These are phyloP conservation scores for Pomatorhinus ruficollis DNA, from an alignment of 2,113 vertebrate species.

Conservation along the genomic window DNA sequence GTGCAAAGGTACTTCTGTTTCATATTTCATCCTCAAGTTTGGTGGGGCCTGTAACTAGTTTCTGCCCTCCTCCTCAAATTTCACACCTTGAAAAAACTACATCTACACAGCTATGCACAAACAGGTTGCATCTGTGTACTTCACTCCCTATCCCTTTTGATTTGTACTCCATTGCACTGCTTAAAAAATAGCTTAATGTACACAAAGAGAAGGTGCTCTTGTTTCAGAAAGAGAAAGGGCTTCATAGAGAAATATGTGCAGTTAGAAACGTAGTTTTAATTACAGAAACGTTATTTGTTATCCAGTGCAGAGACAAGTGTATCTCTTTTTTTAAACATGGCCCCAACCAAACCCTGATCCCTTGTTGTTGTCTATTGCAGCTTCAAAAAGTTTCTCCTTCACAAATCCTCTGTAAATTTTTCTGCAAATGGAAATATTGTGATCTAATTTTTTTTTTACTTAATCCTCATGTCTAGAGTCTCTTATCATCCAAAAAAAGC, in stretches of 20 bases:
- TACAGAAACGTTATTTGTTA: neutral
- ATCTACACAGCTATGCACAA: neutral
- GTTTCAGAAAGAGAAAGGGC: neutral
- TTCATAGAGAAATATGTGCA: neutral
- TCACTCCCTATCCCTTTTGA: neutral
- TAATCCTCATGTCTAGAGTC: neutral
- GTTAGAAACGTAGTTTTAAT: neutral
- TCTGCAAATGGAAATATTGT: neutral
- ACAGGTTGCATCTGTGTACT: neutral
- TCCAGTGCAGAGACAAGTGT: accelerated
- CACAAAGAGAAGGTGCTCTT: neutral
- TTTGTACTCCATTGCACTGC: neutral
- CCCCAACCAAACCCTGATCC: neutral
- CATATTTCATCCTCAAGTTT: neutral
- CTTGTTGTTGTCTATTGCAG: neutral
- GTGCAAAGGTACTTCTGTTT: neutral
- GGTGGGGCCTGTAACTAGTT: neutral
- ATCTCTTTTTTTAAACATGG: accelerated
- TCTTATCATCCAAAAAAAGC: neutral
- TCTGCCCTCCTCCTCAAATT: neutral
- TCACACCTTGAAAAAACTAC: neutral
- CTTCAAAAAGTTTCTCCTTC: accelerated
- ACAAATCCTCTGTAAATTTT: neutral
- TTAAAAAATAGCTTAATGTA: neutral
- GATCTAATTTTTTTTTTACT: neutral